These are phyloP conservation scores for Poecilia gillii DNA, from an alignment of 2,797 vertebrate species.

Conservation along the genomic window DNA sequence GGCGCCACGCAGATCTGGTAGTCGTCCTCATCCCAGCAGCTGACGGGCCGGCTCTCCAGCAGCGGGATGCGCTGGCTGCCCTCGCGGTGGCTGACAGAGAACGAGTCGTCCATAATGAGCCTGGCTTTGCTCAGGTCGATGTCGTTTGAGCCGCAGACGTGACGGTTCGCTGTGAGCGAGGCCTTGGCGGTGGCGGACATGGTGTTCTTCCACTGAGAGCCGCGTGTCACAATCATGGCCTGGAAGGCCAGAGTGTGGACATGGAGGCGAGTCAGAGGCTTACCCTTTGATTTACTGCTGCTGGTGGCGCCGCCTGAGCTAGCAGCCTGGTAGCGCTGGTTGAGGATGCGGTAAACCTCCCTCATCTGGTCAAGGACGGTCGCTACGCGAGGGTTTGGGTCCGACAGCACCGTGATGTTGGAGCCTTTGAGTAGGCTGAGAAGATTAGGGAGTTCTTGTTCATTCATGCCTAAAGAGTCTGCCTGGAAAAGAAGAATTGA, in stretches of 20 bases:
- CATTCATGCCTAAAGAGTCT: slow-evolving; percentile 89
- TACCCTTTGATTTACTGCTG: slow-evolving; percentile 22
- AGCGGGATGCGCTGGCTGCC: slow-evolving; percentile 86
- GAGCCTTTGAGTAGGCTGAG: slow-evolving; percentile 84
- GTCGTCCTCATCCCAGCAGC: slow-evolving; percentile 85
- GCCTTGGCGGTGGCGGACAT: slow-evolving; percentile 89
- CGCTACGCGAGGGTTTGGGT: slow-evolving; percentile 87
- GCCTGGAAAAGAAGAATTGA: slow-evolving; percentile 62
- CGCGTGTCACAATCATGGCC: slow-evolving; percentile 83
- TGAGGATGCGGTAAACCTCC: slow-evolving; percentile 84
- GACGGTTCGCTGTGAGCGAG: slow-evolving; percentile 87
- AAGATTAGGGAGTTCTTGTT: slow-evolving; percentile 89
- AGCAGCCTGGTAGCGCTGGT: slow-evolving; percentile 68
- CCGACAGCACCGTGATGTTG: slow-evolving; percentile 84
- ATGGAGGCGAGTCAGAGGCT: slow-evolving; percentile 82
- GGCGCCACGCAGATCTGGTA: slow-evolving; percentile 88
- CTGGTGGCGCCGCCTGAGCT: background rate
- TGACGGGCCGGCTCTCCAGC: slow-evolving; percentile 81
- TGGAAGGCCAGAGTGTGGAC: slow-evolving; percentile 89
- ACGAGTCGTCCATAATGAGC: slow-evolving; percentile 89
- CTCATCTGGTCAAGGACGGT: slow-evolving; percentile 89
- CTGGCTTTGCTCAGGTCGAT: slow-evolving; percentile 86
- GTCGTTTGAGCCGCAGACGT: slow-evolving; percentile 86
- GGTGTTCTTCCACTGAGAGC: slow-evolving; percentile 87
- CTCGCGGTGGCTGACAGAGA: slow-evolving; percentile 82